These are phyloP conservation scores for Troilus luridus DNA, from an alignment of 2,888 invertebrate species.

Conservation along the genomic window DNA sequence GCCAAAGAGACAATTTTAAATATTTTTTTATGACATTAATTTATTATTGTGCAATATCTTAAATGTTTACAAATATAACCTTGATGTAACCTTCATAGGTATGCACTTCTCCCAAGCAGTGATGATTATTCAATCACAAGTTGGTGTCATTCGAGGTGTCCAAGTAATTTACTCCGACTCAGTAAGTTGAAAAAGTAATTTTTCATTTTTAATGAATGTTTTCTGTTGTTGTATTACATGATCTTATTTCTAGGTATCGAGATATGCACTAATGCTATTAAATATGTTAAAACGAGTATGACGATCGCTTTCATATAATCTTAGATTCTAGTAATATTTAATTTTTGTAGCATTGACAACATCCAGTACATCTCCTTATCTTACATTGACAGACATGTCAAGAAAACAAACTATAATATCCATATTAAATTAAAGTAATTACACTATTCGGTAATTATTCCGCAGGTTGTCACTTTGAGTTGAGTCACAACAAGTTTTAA, in stretches of 20 bases:
- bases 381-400: not conserved
- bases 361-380: not conserved
- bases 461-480: too few species aligned
- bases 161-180: slow-evolving; percentile 97
- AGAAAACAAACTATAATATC: too few species aligned
- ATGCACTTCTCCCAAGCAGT: slow-evolving; percentile 99
- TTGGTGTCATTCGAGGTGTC: slow-evolving; percentile 93
- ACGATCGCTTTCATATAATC: not conserved
- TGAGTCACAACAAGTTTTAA: too few species aligned
- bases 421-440: too few species aligned
- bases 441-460: too few species aligned
- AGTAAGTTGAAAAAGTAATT: slow-evolving; percentile 73
- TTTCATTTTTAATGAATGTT: slow-evolving; percentile 32
- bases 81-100: slow-evolving; percentile 73
- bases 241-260: not conserved
- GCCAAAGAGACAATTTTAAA: not conserved
- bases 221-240: not conserved
- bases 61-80: slow-evolving; percentile 49
- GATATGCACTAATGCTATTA: not conserved
- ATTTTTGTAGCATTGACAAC: not conserved
- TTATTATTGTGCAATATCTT: slow-evolving; percentile 29
- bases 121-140: slow-evolving; percentile 95
- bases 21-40: not conserved
- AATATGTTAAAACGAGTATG: not conserved
- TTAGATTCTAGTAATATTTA: not conserved